Evolutionary conservation across 2,888 invertebrate genomes (phyloP).

Genomic region (Timandra comae): DNA sequence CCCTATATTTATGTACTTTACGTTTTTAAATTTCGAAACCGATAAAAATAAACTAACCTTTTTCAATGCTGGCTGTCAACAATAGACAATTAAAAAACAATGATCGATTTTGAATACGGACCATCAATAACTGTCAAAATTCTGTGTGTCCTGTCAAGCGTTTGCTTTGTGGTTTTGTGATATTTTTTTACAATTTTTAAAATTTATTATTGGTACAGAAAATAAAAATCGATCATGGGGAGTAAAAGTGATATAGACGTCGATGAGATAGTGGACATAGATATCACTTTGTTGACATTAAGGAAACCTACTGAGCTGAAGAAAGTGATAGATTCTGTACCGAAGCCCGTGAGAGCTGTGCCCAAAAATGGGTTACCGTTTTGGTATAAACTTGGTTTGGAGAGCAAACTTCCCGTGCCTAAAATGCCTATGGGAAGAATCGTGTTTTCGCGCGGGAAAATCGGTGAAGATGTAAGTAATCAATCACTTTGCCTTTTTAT

Average conservation of each 20-base stretch:
- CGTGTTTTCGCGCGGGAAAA: slow-evolving; percentile 68
- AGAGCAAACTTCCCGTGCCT: slow-evolving; percentile 72
- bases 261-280: slow-evolving; percentile 44
- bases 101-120: slow-evolving; percentile 29
- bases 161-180: slow-evolving; percentile 25
- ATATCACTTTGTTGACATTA: slow-evolving; percentile 56
- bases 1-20: no score
- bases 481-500: no score
- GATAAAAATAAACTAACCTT: slow-evolving; percentile 1
- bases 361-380: slow-evolving; percentile 70
- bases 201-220: slow-evolving; percentile 8
- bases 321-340: slow-evolving; percentile 64
- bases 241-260: slow-evolving; percentile 29
- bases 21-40: not conserved
- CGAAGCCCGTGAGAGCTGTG: slow-evolving; percentile 60
- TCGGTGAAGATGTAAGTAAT: slow-evolving; percentile 70
- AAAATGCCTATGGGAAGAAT: slow-evolving; percentile 69
- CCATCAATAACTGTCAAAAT: slow-evolving; percentile 38
- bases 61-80: slow-evolving; percentile 2
- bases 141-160: slow-evolving; percentile 25
- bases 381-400: slow-evolving; percentile 72
- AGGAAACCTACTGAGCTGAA: slow-evolving; percentile 65
- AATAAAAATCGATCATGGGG: slow-evolving; percentile 29
- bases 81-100: slow-evolving; percentile 17
- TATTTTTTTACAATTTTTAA: slow-evolving; percentile 27